Percentiles rank a stretch among this genome's conserved stretches.
phyloP scores from a whole-genome alignment of 2,888 invertebrate genomes.

The Cheilosia scutellata region DNA sequence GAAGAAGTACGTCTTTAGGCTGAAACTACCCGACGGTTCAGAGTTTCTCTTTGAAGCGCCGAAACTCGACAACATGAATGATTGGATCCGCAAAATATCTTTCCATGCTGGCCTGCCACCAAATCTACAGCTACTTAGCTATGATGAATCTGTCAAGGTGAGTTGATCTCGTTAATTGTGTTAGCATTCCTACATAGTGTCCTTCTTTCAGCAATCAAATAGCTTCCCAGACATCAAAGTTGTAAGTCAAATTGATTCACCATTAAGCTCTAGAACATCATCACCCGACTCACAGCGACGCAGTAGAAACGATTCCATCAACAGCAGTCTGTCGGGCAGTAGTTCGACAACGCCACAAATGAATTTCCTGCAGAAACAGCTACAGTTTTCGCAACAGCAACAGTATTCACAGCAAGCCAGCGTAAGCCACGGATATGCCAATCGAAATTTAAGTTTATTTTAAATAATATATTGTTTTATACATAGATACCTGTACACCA shows the following conservation, averaged over 20 bases:
- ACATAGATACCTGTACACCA: slow-evolving; percentile 74
- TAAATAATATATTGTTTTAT: background rate
- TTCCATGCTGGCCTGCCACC: slow-evolving; percentile 97
- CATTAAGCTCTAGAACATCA: slow-evolving; percentile 86
- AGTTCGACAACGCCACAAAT: slow-evolving; percentile 85
- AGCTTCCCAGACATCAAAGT: slow-evolving; percentile 83
- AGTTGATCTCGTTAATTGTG: background rate
- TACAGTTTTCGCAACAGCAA: slow-evolving; percentile 79
- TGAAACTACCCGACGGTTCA: slow-evolving; percentile 94
- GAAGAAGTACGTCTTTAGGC: slow-evolving; percentile 95
- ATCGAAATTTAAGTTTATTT: background rate
- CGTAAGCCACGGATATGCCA: slow-evolving; percentile 36
- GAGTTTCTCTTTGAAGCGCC: slow-evolving; percentile 95
- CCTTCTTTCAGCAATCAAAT: slow-evolving; percentile 81
- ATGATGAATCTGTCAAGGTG: slow-evolving; percentile 89
- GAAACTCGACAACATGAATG: slow-evolving; percentile 90
- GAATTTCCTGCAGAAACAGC: slow-evolving; percentile 85
- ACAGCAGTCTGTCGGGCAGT: slow-evolving; percentile 81
- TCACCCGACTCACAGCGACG: slow-evolving; percentile 85
- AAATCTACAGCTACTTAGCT: slow-evolving; percentile 93
- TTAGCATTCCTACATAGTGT: background rate
- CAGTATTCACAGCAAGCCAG: slow-evolving; percentile 76
- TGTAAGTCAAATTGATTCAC: slow-evolving; percentile 84
- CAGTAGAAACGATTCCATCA: slow-evolving; percentile 81
- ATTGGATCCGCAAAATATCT: slow-evolving; percentile 96